Base-by-base conservation (phyloP, 1,140 invertebrate species). In the Pentalonia nigronervosa region DNA sequence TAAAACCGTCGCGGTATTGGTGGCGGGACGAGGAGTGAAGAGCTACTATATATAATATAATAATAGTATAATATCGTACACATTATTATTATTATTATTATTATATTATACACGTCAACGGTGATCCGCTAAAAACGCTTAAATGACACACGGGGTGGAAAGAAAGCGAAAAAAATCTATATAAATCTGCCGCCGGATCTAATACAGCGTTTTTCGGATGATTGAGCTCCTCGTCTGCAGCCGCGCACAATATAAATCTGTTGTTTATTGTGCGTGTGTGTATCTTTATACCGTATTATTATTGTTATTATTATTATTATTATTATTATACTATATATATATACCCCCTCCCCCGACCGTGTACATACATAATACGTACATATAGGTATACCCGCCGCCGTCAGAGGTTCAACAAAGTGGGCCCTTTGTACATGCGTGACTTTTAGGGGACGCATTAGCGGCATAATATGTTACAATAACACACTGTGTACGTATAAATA, bases 381-480 rank as follows among this genome's bases (percentile, higher is more conserved):
- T 76, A 67, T 67, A n/a, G 60, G 25, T n/a, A 67, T 67, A 56
- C 9, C 48, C 25, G 60, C 21, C 41, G 30, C 60, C 25, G 67
- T 84, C 76, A 84, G 76, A 53, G 67, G 45, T 81, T 50, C 91
- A 56, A 93, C 91, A 93, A 86, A 93, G 91, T 93, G 91, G 91
- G 34, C 48, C 81, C 81, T 93, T 93, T 81, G 76, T 84, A 56
- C 41, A 53, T 30, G 91, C 91, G 91, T 93, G 91, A 93, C 91
- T 93, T 93, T 93, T 93, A 93, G 91, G 91, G 91, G 91, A 93
- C 91, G 91, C 34, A 93, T 93, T 93, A 93, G 91, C 81, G 81
- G 91, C 91, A 56, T 93, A 92, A 93, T 93, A 93, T 93, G 91
- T 93, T 93, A 93, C 91, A 93, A 93, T 93, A 93, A 93, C 76